These are phyloP conservation scores for Ethmia dodecea DNA, from an alignment of 2,888 invertebrate species.

Conservation along the genomic window DNA sequence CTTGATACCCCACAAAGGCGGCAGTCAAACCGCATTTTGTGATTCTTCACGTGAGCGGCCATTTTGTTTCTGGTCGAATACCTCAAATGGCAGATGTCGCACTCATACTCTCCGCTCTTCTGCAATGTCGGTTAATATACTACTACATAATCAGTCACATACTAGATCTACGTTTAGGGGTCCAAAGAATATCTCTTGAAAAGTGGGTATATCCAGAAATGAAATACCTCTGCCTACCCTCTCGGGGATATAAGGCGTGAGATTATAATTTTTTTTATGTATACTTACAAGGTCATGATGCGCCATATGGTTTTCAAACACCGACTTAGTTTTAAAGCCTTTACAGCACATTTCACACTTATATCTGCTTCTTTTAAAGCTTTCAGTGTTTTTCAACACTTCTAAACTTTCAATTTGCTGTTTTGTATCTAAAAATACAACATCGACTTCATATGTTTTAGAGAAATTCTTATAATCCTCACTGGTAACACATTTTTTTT, in stretches of 20 bases:
- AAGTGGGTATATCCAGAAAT: too few relatives aligned
- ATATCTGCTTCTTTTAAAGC: constrained; percentile 25
- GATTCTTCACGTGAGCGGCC: constrained; percentile 33
- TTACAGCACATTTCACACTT: constrained; percentile 28
- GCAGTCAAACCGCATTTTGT: constrained; percentile 45
- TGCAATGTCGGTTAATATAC: too few relatives aligned
- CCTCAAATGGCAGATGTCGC: constrained; percentile 16
- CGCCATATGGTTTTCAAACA: constrained; percentile 24
- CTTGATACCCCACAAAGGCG: constrained; percentile 38
- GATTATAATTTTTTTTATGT: too few relatives aligned
- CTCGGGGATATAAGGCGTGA: too few relatives aligned
- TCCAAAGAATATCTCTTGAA: too few relatives aligned
- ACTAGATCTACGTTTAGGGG: too few relatives aligned
- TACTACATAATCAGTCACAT: too few relatives aligned
- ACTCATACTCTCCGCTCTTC: constrained; percentile 3
- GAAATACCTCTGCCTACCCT: too few relatives aligned
- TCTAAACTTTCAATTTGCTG: constrained; percentile 25
- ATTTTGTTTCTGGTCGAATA: constrained; percentile 32
- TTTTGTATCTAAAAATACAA: constrained; percentile 3
- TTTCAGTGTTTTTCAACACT: constrained; percentile 21
- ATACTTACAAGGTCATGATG: constrained; percentile 30
- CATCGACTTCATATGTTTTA: constrained; percentile 4
- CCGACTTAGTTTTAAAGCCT: constrained; percentile 25
- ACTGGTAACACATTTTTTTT: not conserved
- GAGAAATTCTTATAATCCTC: not conserved